Evolutionary conservation across 2,888 invertebrate genomes (phyloP), one percentile per base, ranked within the genome.

Genomic region (Dryococelus australis): DNA sequence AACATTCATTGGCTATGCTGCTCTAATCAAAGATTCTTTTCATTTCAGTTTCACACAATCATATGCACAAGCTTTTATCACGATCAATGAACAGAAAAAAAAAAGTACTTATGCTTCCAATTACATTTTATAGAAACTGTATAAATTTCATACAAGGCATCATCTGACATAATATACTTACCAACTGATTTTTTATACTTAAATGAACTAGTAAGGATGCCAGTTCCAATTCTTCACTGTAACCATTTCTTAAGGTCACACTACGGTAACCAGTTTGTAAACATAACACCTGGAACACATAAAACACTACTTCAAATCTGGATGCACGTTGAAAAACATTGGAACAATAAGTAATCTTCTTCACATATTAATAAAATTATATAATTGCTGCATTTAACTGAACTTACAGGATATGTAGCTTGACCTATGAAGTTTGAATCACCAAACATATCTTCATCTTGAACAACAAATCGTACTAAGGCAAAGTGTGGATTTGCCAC

Each of bases 361-460:
- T 47, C 13, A 35, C 24, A 85, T 16, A 26, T 20, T 0, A 28
- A 47, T 84, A 20, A 43, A 47, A 12, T 47, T 84, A 24, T 16
- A 86, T 20, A 86, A 47, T 47, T 47, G 10, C 47, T 13, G 47
- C 47, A 47, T 47, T 65, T 16, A 10, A 65, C 24, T 65, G 8
- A 3, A 92, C 93, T 93, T 90, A 98, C 94, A 0, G 99, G 98
- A 93, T 96, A 98, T 20, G 98, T 97, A 80, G 98, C 98, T 93
- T 99, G 99, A 0, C 99, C 99, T 88, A 99, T 96, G 92, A 99
- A 98, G 93, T 98, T 98, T 20, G 96, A 97, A 91, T 99, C 99
- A 0, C 98, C 98, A 93, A 99, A 99, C 94, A 98, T 97, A 92
- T 99, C 99, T 92, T 98, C 99, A 92, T 98, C 98, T 92, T 98